A percentile compares a stretch with the other conserved stretches of the same genome.
Evolutionary conservation across 2,888 invertebrate genomes (phyloP).

Genomic region (Steinernema carpocapsae): DNA sequence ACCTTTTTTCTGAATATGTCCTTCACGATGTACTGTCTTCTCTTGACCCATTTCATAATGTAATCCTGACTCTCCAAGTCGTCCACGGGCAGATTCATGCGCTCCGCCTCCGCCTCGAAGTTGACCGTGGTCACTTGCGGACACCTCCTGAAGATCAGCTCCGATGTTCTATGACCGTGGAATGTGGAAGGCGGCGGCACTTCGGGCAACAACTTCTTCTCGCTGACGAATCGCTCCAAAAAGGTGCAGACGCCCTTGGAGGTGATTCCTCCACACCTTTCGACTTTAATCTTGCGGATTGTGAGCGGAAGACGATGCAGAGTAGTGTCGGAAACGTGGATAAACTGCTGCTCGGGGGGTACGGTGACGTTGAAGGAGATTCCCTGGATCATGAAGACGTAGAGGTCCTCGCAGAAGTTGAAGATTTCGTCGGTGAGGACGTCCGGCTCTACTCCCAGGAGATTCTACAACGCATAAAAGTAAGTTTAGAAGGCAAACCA

Average conservation of each 20-base stretch:
- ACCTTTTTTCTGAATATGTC: constrained; percentile 20
- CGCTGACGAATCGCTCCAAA: neutral
- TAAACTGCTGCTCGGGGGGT: constrained; percentile 3
- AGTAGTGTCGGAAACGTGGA: constrained; percentile 1
- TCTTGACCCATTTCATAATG: constrained; percentile 18
- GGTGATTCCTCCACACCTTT: constrained; percentile 8
- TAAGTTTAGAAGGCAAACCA: no score
- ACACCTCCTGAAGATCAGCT: constrained; percentile 21
- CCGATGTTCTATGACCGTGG: constrained; percentile 1
- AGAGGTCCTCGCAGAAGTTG: constrained; percentile 23
- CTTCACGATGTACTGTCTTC: constrained; percentile 17
- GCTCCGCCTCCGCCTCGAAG: constrained; percentile 18
- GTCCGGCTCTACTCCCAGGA: constrained; percentile 5
- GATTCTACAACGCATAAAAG: neutral
- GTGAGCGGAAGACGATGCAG: neutral
- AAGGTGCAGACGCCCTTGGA: constrained; percentile 22
- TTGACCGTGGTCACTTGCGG: constrained; percentile 13
- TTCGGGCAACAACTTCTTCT: neutral
- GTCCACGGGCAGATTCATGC: neutral
- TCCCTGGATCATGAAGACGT: constrained; percentile 26
- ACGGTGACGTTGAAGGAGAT: neutral
- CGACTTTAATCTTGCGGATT: constrained; percentile 19
- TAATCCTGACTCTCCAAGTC: constrained; percentile 20
- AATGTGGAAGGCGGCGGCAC: neutral
- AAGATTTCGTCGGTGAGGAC: constrained; percentile 26